These are phyloP conservation scores for Seriola rivoliana DNA, from an alignment of 2,113 vertebrate genomes.

Conservation along the genomic window DNA sequence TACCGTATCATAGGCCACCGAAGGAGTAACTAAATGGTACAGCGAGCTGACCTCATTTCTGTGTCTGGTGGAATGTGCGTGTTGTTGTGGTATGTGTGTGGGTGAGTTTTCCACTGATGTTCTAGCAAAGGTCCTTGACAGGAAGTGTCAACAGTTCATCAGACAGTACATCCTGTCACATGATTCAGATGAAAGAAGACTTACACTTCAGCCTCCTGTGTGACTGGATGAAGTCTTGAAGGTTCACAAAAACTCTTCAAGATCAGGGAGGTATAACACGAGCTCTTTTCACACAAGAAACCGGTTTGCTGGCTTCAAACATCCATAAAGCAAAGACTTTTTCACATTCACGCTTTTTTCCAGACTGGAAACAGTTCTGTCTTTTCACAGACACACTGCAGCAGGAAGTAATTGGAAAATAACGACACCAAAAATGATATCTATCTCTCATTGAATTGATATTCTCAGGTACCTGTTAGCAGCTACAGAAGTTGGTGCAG, in stretches of 20 bases:
- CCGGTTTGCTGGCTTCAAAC: neutral
- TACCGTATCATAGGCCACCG: conserved; percentile 18
- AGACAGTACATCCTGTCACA: conserved; percentile 48
- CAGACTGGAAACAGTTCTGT: neutral
- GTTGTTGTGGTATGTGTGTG: conserved; percentile 43
- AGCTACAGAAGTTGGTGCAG: neutral
- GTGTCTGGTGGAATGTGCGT: conserved; percentile 43
- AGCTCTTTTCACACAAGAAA: conserved; percentile 7
- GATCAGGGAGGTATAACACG: conserved; percentile 9
- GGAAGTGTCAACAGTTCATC: conserved; percentile 43
- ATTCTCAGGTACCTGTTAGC: neutral
- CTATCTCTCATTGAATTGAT: neutral
- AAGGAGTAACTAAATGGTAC: conserved; percentile 26
- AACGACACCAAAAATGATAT: neutral
- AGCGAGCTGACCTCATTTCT: conserved; percentile 63
- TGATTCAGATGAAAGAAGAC: neutral
- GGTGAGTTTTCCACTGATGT: conserved; percentile 45
- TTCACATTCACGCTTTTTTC: neutral
- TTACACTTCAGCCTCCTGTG: neutral
- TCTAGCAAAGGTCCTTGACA: conserved; percentile 44
- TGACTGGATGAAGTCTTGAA: neutral
- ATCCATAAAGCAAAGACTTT: neutral
- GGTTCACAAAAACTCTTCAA: neutral
- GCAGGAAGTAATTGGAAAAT: neutral
- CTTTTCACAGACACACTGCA: neutral